Conservation (phyloP, 2,888 invertebrate species). For the Gibbula magus region DNA sequence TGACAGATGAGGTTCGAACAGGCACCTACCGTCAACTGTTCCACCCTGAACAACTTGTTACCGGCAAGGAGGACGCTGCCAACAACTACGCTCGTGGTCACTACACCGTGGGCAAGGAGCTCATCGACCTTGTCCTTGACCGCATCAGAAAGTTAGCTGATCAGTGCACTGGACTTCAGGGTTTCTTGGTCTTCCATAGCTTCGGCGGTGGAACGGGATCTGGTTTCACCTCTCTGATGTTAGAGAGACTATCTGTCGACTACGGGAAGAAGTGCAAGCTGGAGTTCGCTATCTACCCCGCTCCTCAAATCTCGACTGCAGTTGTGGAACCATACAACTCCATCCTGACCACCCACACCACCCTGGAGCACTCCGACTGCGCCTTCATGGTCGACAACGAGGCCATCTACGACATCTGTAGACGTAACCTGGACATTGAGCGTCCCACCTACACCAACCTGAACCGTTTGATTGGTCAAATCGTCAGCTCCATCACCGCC, state of each 20-base stretch:
- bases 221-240: constrained; percentile 83
- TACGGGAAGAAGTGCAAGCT: constrained; percentile 76
- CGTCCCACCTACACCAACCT: constrained; percentile 90
- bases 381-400: constrained; percentile 97
- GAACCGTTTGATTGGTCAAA: constrained; percentile 95
- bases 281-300: constrained; percentile 88
- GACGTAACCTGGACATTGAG: constrained; percentile 86
- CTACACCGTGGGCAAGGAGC: constrained; percentile 92
- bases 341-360: constrained; percentile 93
- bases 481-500: constrained; percentile 77
- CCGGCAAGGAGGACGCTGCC: constrained; percentile 97
- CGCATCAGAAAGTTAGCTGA: constrained; percentile 73
- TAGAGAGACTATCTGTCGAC: constrained; percentile 81
- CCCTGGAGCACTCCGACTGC: constrained; percentile 93
- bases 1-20: no score
- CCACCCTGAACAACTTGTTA: constrained; percentile 68
- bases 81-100: constrained; percentile 98
- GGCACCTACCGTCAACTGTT: no score
- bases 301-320: constrained; percentile 80
- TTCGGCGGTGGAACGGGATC: constrained; percentile 80
- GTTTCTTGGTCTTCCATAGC: constrained; percentile 91
- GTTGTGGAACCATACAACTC: constrained; percentile 98
- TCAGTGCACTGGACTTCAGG: constrained; percentile 85
- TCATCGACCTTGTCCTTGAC: constrained; percentile 80
- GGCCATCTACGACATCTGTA: constrained; percentile 91